phyloP scores from a whole-genome alignment of 2,113 vertebrate species.

The Hoplias malabaricus region DNA sequence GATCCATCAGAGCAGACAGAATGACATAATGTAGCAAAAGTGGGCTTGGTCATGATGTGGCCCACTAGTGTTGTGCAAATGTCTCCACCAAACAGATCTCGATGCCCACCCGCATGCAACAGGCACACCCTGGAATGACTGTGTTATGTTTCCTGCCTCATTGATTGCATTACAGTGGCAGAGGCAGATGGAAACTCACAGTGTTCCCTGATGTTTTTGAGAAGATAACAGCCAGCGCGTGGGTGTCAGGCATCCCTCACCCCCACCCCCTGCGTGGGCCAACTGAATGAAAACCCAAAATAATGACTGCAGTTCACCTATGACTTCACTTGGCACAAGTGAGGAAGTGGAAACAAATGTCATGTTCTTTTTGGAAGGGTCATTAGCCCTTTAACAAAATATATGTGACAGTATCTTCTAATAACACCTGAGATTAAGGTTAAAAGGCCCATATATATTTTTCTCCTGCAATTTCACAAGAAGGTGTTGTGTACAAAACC shows the following conservation, averaged over 20 bases:
- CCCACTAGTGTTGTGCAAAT: conserved; percentile 59
- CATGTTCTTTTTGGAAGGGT: neutral
- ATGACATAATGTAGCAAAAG: conserved; percentile 58
- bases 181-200: conserved; percentile 58
- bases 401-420: neutral
- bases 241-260: neutral
- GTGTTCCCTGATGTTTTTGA: conserved; percentile 13
- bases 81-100: conserved; percentile 42
- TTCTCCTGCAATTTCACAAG: too few relatives aligned
- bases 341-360: conserved; percentile 11
- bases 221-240: conserved; percentile 8
- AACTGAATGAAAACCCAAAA: conserved; percentile 13
- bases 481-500: too few relatives aligned
- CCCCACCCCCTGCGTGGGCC: neutral
- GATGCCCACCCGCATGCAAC: conserved; percentile 13
- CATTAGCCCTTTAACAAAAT: neutral
- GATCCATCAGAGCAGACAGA: conserved; percentile 38
- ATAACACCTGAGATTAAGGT: too few relatives aligned
- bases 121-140: conserved; percentile 63
- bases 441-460: too few relatives aligned
- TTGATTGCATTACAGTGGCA: conserved; percentile 58
- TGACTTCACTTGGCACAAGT: conserved; percentile 22
- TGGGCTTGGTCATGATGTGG: conserved; percentile 13
- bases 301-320: neutral
- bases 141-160: conserved; percentile 48